Evolutionary conservation across 2,797 vertebrate species (phyloP).

Genomic region (Anisognathus igniventris): DNA sequence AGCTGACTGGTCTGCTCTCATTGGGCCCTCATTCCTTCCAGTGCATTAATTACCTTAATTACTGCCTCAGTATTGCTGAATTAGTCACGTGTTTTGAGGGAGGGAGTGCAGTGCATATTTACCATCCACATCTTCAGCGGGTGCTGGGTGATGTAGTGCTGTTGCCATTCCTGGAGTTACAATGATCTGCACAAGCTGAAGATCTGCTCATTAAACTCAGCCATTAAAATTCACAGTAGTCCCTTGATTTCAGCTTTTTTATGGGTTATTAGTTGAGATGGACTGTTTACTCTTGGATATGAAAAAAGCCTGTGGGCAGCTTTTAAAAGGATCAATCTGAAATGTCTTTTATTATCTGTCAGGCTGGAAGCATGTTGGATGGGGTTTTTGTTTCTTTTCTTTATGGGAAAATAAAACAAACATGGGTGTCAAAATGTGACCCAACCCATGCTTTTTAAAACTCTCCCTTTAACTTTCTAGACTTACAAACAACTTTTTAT

Average conservation of each 20-base stretch:
- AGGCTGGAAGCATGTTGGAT: background rate
- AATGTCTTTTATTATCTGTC: background rate
- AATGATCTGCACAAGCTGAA: background rate
- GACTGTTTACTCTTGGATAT: background rate
- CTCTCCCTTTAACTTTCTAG: background rate
- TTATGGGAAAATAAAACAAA: background rate
- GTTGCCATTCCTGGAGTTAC: background rate
- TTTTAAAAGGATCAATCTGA: background rate
- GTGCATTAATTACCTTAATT: background rate
- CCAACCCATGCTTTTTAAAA: background rate
- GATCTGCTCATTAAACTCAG: background rate
- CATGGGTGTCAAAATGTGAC: background rate
- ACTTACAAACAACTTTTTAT: slow-evolving; percentile 44
- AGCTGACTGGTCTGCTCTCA: background rate
- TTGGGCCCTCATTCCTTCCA: background rate
- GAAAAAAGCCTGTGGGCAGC: background rate
- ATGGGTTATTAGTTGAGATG: background rate
- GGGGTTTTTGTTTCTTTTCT: background rate
- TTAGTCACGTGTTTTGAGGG: background rate
- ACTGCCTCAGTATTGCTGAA: background rate
- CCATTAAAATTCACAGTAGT: background rate
- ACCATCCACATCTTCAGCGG: background rate
- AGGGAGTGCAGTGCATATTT: background rate
- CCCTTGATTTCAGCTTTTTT: background rate
- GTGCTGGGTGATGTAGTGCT: background rate